A percentile compares a stretch with the other conserved stretches of the same genome.
phyloP scores from a whole-genome alignment of 2,113 vertebrate genomes.

The Geococcyx californianus region DNA sequence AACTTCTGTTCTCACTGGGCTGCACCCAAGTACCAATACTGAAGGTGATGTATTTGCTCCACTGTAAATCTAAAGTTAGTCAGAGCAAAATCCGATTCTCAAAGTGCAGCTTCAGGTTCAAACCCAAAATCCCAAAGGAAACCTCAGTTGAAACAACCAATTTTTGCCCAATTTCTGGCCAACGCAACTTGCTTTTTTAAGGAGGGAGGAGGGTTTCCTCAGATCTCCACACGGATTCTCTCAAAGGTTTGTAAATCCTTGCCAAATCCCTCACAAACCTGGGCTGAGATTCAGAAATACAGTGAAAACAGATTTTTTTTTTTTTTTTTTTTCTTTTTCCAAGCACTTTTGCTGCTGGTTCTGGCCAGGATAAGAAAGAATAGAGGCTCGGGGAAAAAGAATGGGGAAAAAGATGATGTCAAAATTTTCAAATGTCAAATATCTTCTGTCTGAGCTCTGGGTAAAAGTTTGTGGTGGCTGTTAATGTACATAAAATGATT shows the following conservation, averaged over 20 bases:
- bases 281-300: slow-evolving; percentile 66
- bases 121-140: slow-evolving; percentile 59
- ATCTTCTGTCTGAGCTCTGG: slow-evolving; percentile 6
- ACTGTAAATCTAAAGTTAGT: slow-evolving; percentile 20
- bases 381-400: background rate
- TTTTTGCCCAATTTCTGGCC: slow-evolving; percentile 58
- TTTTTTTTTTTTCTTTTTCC: background rate
- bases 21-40: background rate
- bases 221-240: slow-evolving; percentile 62
- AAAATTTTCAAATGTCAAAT: slow-evolving; percentile 39
- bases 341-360: slow-evolving; percentile 11
- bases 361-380: slow-evolving; percentile 45
- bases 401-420: slow-evolving; percentile 42
- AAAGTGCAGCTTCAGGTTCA: slow-evolving; percentile 33
- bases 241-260: slow-evolving; percentile 62
- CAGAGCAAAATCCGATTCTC: slow-evolving; percentile 41
- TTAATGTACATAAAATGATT: background rate
- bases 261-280: slow-evolving; percentile 65
- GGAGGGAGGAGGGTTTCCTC: slow-evolving; percentile 50
- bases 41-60: background rate
- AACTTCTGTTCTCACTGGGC: background rate
- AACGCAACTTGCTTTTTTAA: slow-evolving; percentile 33
- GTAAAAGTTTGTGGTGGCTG: background rate
- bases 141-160: slow-evolving; percentile 4
- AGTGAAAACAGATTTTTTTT: slow-evolving; percentile 51